Conservation (phyloP, 2,113 vertebrate genomes). For the Zapornia atra region DNA sequence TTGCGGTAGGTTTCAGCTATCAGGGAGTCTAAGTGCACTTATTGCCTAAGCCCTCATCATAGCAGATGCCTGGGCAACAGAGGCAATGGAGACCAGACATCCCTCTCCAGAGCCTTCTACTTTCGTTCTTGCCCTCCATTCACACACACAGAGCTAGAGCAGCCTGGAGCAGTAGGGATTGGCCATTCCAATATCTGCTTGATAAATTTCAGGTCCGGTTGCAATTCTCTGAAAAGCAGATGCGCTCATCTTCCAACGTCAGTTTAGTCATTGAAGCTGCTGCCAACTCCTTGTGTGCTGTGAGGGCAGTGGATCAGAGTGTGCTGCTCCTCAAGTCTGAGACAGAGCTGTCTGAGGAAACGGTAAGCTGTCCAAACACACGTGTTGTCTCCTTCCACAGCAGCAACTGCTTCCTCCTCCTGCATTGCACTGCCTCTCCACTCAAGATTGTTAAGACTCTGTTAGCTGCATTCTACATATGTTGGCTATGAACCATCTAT, state of each 20-base stretch:
- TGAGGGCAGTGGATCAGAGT: conserved; percentile 85
- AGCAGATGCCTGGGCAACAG: not conserved
- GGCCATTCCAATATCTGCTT: not conserved
- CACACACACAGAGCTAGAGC: not conserved
- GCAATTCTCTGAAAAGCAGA: conserved; percentile 73
- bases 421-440: not conserved
- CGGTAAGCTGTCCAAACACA: not conserved
- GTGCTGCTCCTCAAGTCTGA: conserved; percentile 76
- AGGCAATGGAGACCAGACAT: not conserved
- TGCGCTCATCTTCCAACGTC: conserved; percentile 71
- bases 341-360: conserved; percentile 54
- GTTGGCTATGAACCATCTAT: not conserved
- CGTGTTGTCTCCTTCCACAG: not conserved
- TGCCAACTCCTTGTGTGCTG: conserved; percentile 82
- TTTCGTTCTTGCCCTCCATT: not conserved
- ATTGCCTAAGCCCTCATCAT: not conserved
- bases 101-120: not conserved
- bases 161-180: not conserved
- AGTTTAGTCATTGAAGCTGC: conserved; percentile 75
- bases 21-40: not conserved
- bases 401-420: not conserved
- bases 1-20: not conserved
- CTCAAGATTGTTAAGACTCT: not conserved
- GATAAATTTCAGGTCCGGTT: conserved; percentile 79
- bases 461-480: not conserved